Base-by-base conservation (phyloP, 2,888 invertebrate species). In the Drosophila mettleri region DNA sequence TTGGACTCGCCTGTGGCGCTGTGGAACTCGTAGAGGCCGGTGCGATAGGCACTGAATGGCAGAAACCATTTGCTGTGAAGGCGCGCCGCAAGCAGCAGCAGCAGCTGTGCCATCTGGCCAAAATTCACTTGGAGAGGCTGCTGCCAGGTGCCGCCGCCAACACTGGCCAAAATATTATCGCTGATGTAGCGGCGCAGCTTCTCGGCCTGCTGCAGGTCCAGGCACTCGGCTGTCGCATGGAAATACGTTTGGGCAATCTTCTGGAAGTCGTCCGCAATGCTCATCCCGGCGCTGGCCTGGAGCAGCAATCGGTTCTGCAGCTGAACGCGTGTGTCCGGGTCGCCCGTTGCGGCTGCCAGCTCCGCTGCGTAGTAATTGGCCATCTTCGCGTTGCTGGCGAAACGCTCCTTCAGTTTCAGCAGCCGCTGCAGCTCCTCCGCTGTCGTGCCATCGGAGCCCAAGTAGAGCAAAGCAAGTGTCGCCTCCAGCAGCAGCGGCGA, bases 161-260 rank as follows among this genome's bases (percentile, higher is more conserved):
- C 33, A 34, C 53, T 63, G 62, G 64, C 38, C 48, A 83, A 45
- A 6, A 88, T 57, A 10, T 68, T 33, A 14, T 79, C 86, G 45
- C 46, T 63, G 0, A 89, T 63, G 60, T 83, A 77, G 34, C 71
- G 74, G 0, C 78, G 80, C 52, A 89, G 64, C 59, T 89, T 86
- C 62, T 87, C 86, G 12, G 64, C 96, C 96, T 97, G 98, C 58
- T 92, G 85, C 90, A 98, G 97, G 52, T 98, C 79, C 3, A 84
- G 12, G 85, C 90, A 24, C 73, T 89, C 89, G 24, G 86, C 78
- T 22, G 86, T 71, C 3, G 88, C 89, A 49, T 90, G 79, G 38
- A 91, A 91, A 64, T 91, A 91, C 24, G 91, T 91, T 46, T 80
- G 82, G 0, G 91, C 90, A 41, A 92, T 88, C 72, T 90, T 88